Conservation (phyloP, 2,797 vertebrate species). For the Scarus forsteni region DNA sequence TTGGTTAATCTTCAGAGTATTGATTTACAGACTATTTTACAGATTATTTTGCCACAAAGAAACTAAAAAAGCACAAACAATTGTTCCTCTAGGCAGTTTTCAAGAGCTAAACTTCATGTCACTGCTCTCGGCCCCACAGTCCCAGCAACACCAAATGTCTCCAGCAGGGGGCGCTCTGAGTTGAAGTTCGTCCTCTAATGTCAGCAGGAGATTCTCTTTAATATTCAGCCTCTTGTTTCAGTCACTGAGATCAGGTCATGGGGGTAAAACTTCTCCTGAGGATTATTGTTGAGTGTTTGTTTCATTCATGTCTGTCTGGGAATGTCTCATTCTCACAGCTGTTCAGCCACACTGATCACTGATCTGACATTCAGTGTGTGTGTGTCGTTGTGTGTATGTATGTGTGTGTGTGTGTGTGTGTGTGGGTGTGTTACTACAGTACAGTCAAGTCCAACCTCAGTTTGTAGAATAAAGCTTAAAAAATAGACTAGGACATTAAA, state of each 20-base stretch:
- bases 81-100: not conserved
- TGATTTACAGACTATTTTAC: too few species aligned
- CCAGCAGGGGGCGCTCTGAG: conserved; percentile 61
- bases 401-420: not conserved
- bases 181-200: conserved; percentile 26
- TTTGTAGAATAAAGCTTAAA: too few species aligned
- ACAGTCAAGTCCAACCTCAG: too few species aligned
- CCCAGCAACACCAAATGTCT: conserved; percentile 27
- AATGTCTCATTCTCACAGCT: conserved; percentile 7
- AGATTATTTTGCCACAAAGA: too few species aligned
- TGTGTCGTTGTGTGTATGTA: not conserved
- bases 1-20: too few species aligned
- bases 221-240: conserved; percentile 29
- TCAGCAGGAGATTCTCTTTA: conserved; percentile 28
- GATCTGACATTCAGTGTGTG: not conserved
- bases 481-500: too few species aligned
- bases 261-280: conserved; percentile 14
- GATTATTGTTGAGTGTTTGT: conserved; percentile 14
- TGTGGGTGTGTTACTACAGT: not conserved
- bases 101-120: rapidly evolving
- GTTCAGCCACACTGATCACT: not conserved
- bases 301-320: conserved; percentile 5
- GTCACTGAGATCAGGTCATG: conserved; percentile 16
- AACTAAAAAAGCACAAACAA: too few species aligned
- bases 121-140: conserved; percentile 7